Conservation (phyloP, 2,113 vertebrate species). For the Lophura nycthemera region DNA sequence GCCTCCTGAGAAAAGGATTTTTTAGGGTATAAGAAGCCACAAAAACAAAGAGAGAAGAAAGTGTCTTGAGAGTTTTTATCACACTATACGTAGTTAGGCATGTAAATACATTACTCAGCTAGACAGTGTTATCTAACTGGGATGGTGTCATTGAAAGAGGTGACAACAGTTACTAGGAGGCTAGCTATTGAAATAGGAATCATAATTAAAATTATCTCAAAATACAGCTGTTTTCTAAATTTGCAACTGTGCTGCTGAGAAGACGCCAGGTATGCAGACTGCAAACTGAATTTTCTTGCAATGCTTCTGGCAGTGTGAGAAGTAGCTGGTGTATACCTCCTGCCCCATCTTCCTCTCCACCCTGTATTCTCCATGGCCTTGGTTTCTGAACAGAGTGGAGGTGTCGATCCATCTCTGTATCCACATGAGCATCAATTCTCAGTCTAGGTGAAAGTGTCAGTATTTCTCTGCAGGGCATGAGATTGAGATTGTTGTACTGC, state of each 20-base stretch:
- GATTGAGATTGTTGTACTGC: not conserved
- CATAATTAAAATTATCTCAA: not conserved
- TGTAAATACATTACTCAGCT: not conserved
- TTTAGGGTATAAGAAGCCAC: constrained; percentile 44
- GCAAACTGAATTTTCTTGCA: not conserved
- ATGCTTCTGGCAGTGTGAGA: fast-evolving
- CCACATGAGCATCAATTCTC: not conserved
- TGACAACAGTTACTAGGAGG: not conserved
- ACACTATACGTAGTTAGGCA: not conserved
- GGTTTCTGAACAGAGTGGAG: not conserved
- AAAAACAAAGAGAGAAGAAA: not conserved
- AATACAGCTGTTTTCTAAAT: not conserved
- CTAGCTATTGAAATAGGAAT: not conserved
- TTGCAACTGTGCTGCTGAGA: not conserved
- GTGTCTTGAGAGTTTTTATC: not conserved
- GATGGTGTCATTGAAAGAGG: not conserved
- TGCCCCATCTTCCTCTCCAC: not conserved
- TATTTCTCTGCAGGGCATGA: not conserved
- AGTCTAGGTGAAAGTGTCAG: not conserved
- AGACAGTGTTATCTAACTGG: not conserved
- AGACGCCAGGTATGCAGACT: not conserved
- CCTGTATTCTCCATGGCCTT: not conserved
- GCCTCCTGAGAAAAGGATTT: not conserved
- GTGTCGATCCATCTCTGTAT: not conserved
- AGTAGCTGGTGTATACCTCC: not conserved